phyloP scores from a whole-genome alignment of 1,140 invertebrate genomes.

The Proctacanthus coquilletti region DNA sequence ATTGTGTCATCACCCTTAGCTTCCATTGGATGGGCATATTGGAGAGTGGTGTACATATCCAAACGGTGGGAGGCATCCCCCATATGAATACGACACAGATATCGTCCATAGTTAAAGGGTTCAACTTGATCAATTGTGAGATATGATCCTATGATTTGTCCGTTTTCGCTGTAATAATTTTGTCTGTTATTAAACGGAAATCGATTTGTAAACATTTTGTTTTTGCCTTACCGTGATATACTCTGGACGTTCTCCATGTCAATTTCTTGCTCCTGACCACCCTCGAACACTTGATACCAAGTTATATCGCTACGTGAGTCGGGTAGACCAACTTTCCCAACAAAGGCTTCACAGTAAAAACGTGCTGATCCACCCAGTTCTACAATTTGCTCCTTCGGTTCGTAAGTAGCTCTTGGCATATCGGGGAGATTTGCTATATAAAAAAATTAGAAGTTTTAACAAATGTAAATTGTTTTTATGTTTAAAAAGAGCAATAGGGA shows the following conservation, averaged over 20 bases:
- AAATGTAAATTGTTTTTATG: no score
- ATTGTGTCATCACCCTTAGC: neutral
- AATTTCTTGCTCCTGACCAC: neutral
- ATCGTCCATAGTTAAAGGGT: slow-evolving; percentile 47
- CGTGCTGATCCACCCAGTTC: slow-evolving; percentile 40
- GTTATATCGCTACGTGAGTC: slow-evolving; percentile 2
- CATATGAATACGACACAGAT: slow-evolving; percentile 35
- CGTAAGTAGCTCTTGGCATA: slow-evolving; percentile 37
- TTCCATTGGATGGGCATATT: neutral
- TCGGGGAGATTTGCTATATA: slow-evolving; percentile 36
- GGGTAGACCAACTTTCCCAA: slow-evolving; percentile 34
- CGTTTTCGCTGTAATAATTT: slow-evolving; percentile 38
- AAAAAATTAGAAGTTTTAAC: no score
- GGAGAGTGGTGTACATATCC: slow-evolving; percentile 5
- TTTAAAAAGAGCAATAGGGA: no score
- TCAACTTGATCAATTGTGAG: slow-evolving; percentile 41
- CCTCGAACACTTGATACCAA: slow-evolving; percentile 6
- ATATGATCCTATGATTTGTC: slow-evolving; percentile 52
- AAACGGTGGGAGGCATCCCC: slow-evolving; percentile 5
- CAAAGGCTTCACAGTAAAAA: slow-evolving; percentile 59
- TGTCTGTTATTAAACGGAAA: neutral
- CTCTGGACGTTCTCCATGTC: no score
- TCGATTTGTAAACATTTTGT: neutral
- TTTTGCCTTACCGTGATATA: neutral
- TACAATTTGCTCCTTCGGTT: slow-evolving; percentile 35